These are phyloP conservation scores for Capromys pilorides DNA, from an alignment of 2,797 vertebrate genomes.

Conservation along the genomic window DNA sequence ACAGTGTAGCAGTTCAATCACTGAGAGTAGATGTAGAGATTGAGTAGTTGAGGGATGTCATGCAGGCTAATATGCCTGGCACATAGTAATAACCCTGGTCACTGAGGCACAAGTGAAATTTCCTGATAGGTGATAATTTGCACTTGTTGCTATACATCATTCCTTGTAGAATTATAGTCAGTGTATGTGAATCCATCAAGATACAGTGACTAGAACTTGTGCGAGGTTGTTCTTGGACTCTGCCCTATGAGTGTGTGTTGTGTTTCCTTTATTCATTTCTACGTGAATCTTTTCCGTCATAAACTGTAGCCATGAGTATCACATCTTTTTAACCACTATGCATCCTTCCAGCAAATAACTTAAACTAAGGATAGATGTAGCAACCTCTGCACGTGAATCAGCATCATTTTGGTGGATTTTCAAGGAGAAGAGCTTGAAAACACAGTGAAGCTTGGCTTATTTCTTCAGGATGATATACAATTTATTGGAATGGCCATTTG, in stretches of 20 bases:
- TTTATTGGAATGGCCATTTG: not conserved
- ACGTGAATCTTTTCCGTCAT: not conserved
- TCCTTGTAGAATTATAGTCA: not conserved
- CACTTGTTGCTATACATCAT: not conserved
- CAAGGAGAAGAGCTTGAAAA: not conserved
- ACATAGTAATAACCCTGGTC: not conserved
- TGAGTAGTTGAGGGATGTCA: not conserved
- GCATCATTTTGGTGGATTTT: not conserved
- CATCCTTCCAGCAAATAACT: not conserved
- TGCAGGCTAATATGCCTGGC: not conserved
- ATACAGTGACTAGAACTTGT: not conserved
- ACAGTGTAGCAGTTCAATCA: not conserved
- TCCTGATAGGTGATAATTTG: not conserved
- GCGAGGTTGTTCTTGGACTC: not conserved
- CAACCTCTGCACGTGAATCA: not conserved
- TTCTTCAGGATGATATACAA: not conserved
- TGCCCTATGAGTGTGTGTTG: not conserved
- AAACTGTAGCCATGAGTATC: not conserved
- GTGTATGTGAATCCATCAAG: not conserved
- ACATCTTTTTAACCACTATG: not conserved
- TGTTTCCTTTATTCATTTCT: not conserved
- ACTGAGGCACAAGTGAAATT: not conserved
- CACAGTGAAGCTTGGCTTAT: not conserved
- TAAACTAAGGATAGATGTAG: not conserved
- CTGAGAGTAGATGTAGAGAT: not conserved